Conservation (phyloP, 2,797 vertebrate species). For the Periparus ater region DNA sequence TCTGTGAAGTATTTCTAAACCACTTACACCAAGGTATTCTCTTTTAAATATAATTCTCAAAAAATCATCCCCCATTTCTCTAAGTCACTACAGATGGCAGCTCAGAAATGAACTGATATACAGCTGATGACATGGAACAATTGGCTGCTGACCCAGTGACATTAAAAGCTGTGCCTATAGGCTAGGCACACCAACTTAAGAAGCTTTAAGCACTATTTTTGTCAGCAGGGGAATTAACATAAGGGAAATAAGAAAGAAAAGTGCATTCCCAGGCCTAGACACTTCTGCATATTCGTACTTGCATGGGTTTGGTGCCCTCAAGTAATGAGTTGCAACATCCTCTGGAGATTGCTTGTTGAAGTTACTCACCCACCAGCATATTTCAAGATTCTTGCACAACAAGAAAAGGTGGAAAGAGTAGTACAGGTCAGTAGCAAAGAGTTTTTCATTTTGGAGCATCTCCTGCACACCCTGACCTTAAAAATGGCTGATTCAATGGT, state of each 20-base stretch:
- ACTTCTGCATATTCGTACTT: not conserved
- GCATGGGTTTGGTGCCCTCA: not conserved
- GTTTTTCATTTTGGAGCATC: not conserved
- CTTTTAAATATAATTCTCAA: not conserved
- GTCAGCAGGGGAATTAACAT: constrained; percentile 15
- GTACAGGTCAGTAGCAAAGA: not conserved
- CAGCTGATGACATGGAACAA: not conserved
- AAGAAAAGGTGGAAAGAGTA: not conserved
- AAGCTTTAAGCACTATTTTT: constrained; percentile 29
- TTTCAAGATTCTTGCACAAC: not conserved
- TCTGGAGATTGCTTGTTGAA: not conserved
- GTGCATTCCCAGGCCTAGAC: not conserved
- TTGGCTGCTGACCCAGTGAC: not conserved
- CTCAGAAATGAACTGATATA: not conserved
- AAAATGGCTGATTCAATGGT: not conserved
- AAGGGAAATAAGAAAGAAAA: not conserved
- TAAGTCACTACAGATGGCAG: not conserved
- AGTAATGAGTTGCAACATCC: constrained; percentile 14
- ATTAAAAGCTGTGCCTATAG: not conserved
- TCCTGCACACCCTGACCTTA: not conserved
- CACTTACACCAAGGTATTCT: not conserved
- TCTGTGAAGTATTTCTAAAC: not conserved
- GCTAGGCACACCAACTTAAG: not conserved
- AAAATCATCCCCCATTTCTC: not conserved
- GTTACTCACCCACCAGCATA: not conserved